phyloP scores from a whole-genome alignment of 2,797 vertebrate genomes.

The Jordanella pulchra region DNA sequence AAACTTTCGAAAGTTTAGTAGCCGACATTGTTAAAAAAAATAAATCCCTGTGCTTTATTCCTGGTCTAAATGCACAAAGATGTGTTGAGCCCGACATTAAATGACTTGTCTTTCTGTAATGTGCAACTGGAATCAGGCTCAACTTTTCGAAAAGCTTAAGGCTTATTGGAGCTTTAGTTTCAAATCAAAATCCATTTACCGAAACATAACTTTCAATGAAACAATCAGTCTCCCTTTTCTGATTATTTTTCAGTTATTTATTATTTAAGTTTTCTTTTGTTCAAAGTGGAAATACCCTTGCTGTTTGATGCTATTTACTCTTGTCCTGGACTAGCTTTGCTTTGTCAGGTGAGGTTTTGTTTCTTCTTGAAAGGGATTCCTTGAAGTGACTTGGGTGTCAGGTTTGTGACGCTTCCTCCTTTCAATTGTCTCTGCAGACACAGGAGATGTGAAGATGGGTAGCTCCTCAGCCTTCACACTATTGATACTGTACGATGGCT shows the following conservation, averaged over 20 bases:
- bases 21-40: conserved; percentile 22
- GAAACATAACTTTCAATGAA: conserved; percentile 41
- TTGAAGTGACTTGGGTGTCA: conserved; percentile 87
- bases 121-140: conserved; percentile 38
- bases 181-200: conserved; percentile 25
- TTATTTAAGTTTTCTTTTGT: conserved; percentile 57
- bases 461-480: conserved; percentile 83
- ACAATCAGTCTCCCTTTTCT: conserved; percentile 39
- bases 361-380: conserved; percentile 85
- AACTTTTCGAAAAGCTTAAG: conserved; percentile 13
- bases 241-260: conserved; percentile 55
- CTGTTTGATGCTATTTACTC: conserved; percentile 83
- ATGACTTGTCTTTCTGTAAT: conserved; percentile 34
- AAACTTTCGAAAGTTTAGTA: conserved; percentile 55
- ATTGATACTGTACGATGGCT: conserved; percentile 85
- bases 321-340: conserved; percentile 77
- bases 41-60: conserved; percentile 36
- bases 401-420: conserved; percentile 80
- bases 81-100: conserved; percentile 27
- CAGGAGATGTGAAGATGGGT: conserved; percentile 79
- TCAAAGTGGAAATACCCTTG: conserved; percentile 74
- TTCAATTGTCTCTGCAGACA: conserved; percentile 83
- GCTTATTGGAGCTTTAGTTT: conserved; percentile 14
- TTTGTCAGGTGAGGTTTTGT: conserved; percentile 83
- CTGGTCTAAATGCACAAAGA: conserved; percentile 43